phyloP scores from a whole-genome alignment of 2,888 invertebrate species.

The Herminia tarsipennalis region DNA sequence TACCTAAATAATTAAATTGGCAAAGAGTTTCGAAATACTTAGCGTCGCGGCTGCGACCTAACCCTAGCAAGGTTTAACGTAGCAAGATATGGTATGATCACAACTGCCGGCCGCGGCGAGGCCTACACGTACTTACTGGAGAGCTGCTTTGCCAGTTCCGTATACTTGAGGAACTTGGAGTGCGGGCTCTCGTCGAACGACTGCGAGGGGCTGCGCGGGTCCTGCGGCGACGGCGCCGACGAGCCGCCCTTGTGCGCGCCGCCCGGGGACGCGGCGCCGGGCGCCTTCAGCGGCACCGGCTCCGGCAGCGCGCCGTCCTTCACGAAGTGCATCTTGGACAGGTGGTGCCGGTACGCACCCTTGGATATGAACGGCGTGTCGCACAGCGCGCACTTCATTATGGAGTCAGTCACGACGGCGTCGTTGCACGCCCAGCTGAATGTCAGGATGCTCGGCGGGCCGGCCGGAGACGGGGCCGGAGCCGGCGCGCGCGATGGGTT shows the following conservation, averaged over 20 bases:
- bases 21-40: conserved; percentile 86
- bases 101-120: conserved; percentile 77
- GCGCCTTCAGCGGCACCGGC: conserved; percentile 87
- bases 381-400: conserved; percentile 97
- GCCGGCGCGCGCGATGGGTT: conserved; percentile 86
- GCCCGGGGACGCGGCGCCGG: conserved; percentile 75
- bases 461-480: conserved; percentile 85
- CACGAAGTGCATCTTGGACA: conserved; percentile 98
- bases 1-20: conserved; percentile 85
- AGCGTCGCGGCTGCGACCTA: conserved; percentile 81
- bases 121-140: conserved; percentile 97
- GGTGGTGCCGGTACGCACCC: conserved; percentile 97
- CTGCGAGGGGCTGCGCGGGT: conserved; percentile 86
- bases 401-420: conserved; percentile 94
- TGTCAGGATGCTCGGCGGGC: conserved; percentile 93
- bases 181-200: conserved; percentile 96
- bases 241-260: conserved; percentile 76
- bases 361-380: conserved; percentile 98
- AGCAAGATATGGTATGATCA: conserved; percentile 93
- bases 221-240: conserved; percentile 80
- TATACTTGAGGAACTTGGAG: conserved; percentile 99
- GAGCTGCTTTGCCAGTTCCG: conserved; percentile 98
- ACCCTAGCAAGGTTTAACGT: conserved; percentile 83
- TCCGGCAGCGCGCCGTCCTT: conserved; percentile 95
- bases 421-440: conserved; percentile 98